Base-by-base conservation (phyloP, 2,888 invertebrate species). In the Volucella zonaria region DNA sequence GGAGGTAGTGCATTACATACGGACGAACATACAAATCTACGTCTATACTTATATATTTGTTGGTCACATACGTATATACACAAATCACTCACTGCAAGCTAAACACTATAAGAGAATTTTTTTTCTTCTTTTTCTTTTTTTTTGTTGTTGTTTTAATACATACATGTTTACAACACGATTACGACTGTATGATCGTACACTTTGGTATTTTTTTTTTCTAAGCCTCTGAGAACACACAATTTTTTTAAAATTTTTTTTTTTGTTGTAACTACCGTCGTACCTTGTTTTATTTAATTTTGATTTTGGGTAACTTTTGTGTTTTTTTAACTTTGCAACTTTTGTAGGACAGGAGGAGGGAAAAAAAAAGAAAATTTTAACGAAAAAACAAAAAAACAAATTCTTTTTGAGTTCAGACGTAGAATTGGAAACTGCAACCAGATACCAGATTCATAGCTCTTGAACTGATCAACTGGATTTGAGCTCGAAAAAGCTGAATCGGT, bases 91-190 rank as follows among this genome's bases (percentile, higher is more conserved):
- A 73, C 81, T 81, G 81, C 77, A 73, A 67, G 64, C 83, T 31
- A 56, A 56, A 68, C 71, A 81, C 75, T 31, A 51, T 59, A 52
- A 67, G 14, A 68, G 67, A 54, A 45, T 51, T 75, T 62, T 42
- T 61, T 12, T 8, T 31, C 3, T 64, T 51, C 56, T 68, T 66
- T 10, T 81, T 73, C 78, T 77, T 79, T 85, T 87, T 88, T 88
- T 87, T 89, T 89, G 88, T 88, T 88, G 87, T 89, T 89, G 88
- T 79, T 78, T 8, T 70, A 66, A 79, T 82, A 87, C 77, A 78
- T 82, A 83, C 75, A 66, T 79, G 74, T 83, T 83, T 59, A 79
- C 73, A 73, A 68, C 62, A 75, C 78, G 75, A 70, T 59, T 66
- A 73, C 82, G 71, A 85, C 38, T 73, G 51, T 71, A 79, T 73